Evolutionary conservation across 2,888 invertebrate genomes (phyloP).

Genomic region (Gymnocheta viridis): DNA sequence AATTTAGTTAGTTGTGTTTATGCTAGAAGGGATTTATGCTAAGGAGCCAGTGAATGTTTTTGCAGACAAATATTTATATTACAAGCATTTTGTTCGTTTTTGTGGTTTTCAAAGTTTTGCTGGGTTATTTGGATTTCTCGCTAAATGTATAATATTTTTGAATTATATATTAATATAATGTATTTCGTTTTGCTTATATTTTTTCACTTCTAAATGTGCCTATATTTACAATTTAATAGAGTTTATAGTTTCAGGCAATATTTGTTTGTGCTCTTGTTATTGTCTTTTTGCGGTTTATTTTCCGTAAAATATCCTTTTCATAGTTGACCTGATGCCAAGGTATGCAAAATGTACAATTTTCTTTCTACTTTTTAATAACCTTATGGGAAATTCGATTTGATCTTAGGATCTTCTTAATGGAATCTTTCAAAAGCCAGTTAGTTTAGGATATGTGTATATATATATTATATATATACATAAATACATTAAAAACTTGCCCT

Average conservation of each 20-base stretch:
- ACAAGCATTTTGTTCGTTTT: neutral
- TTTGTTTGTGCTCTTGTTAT: constrained; percentile 3
- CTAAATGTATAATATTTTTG: neutral
- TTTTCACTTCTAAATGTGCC: constrained; percentile 16
- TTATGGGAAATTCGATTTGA: neutral
- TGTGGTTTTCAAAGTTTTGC: neutral
- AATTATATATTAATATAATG: neutral
- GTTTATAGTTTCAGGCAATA: constrained; percentile 57
- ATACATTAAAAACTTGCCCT: too few relatives aligned
- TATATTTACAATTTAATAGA: constrained; percentile 57
- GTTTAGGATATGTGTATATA: too few relatives aligned
- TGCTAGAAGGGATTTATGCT: constrained; percentile 7
- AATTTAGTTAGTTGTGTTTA: constrained; percentile 30
- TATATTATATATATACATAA: too few relatives aligned
- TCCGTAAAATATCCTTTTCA: constrained; percentile 25
- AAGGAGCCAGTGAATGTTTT: neutral
- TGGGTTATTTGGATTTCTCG: constrained; percentile 1
- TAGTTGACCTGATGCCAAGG: constrained; percentile 30
- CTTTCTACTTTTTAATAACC: neutral
- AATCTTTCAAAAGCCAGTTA: neutral
- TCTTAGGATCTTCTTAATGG: neutral
- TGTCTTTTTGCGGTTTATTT: constrained; percentile 19
- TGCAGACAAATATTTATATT: neutral
- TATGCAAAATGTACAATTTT: constrained; percentile 20
- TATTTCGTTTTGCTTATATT: constrained; percentile 4